Percentiles rank a stretch among this genome's conserved stretches.
phyloP scores from a whole-genome alignment of 2,888 invertebrate species.

The Nesidiocoris tenuis region DNA sequence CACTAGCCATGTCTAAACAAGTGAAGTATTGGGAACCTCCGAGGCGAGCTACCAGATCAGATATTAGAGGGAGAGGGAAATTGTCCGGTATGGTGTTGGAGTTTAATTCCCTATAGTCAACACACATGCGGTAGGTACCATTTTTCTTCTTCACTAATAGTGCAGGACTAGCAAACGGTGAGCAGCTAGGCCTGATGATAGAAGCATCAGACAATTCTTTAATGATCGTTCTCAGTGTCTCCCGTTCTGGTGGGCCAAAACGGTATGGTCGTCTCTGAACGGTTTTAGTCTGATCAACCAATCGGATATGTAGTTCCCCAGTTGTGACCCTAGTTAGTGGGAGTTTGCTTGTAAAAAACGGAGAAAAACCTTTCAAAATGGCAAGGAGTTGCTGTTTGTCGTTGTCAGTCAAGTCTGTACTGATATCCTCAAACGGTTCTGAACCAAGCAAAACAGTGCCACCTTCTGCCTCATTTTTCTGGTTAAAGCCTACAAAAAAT shows the following conservation, averaged over 20 bases:
- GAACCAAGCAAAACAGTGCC: no score
- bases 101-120: constrained; percentile 24
- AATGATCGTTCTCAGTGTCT: neutral
- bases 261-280: constrained; percentile 22
- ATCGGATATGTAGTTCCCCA: neutral
- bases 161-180: constrained; percentile 33
- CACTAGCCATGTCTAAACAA: constrained; percentile 13
- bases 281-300: constrained; percentile 1
- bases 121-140: neutral
- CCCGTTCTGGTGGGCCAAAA: neutral
- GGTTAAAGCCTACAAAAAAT: neutral
- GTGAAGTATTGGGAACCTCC: constrained; percentile 11
- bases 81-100: constrained; percentile 12
- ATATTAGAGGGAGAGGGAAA: constrained; percentile 19
- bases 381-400: no score
- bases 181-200: constrained; percentile 17
- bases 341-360: no score
- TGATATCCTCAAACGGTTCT: neutral
- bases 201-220: neutral
- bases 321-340: neutral
- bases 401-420: neutral
- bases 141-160: constrained; percentile 18
- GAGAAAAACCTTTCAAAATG: no score
- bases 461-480: no score
- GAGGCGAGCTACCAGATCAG: constrained; percentile 24